Percentiles rank a stretch among this genome's conserved stretches.
phyloP scores from a whole-genome alignment of 2,888 invertebrate species.

The Neoascia interrupta region DNA sequence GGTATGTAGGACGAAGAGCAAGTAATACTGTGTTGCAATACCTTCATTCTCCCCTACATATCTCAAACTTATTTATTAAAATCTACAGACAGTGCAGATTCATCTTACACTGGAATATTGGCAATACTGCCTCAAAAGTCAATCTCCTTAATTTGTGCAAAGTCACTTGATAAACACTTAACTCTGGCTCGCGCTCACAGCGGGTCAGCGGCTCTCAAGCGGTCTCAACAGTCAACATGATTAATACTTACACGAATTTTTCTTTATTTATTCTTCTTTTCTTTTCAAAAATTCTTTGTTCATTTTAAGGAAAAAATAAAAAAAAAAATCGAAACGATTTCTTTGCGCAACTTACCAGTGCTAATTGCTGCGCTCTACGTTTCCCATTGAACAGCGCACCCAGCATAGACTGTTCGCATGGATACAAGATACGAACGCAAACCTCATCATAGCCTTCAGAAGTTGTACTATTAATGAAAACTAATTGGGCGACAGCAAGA shows the following conservation, averaged over 20 bases:
- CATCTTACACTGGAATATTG: too few relatives aligned
- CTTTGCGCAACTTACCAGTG: slow-evolving; percentile 24
- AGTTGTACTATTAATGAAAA: slow-evolving; percentile 48
- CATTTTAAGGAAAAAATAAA: neutral
- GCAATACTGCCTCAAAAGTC: too few relatives aligned
- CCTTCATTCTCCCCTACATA: too few relatives aligned
- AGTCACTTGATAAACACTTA: slow-evolving; percentile 26
- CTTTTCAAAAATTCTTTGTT: slow-evolving; percentile 26
- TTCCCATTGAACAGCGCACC: slow-evolving; percentile 29
- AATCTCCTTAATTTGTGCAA: slow-evolving; percentile 15
- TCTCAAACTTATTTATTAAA: too few relatives aligned
- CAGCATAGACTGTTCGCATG: neutral
- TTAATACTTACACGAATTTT: slow-evolving; percentile 5
- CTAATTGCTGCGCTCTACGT: slow-evolving; percentile 47
- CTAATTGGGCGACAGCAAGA: slow-evolving; percentile 56
- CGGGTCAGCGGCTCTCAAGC: slow-evolving; percentile 17
- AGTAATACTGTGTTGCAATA: too few relatives aligned
- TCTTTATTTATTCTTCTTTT: neutral
- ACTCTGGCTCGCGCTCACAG: slow-evolving; percentile 16
- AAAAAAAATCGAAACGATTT: neutral
- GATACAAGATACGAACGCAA: neutral
- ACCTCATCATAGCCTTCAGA: slow-evolving; percentile 16
- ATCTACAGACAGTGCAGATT: too few relatives aligned
- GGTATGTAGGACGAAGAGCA: too few relatives aligned
- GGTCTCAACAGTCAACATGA: slow-evolving; percentile 6